phyloP scores from a whole-genome alignment of 1,140 invertebrate species.

The Pectinophora gossypiella region DNA sequence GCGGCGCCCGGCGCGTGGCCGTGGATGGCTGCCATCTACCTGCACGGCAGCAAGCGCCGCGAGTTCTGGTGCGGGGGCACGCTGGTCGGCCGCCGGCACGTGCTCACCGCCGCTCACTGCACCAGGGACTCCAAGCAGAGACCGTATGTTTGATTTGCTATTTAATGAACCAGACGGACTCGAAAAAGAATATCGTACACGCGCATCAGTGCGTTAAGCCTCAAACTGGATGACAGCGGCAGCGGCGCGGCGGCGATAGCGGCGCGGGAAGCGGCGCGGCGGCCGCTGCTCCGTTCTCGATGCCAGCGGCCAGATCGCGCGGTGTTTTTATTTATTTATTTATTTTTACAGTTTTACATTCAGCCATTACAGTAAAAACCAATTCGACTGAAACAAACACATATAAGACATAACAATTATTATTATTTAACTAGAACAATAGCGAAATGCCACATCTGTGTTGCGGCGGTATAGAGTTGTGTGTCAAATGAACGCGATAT shows the following conservation, averaged over 20 bases:
- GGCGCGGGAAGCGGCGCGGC: too few relatives aligned
- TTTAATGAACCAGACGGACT: neutral
- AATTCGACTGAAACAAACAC: too few relatives aligned
- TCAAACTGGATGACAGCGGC: too few relatives aligned
- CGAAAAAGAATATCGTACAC: neutral
- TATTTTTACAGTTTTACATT: too few relatives aligned
- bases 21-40: constrained; percentile 95
- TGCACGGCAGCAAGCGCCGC: constrained; percentile 88
- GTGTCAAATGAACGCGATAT: too few relatives aligned
- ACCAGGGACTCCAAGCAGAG: constrained; percentile 89
- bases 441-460: too few relatives aligned
- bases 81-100: constrained; percentile 85
- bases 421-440: too few relatives aligned
- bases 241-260: too few relatives aligned
- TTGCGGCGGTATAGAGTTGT: too few relatives aligned
- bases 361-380: too few relatives aligned
- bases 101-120: constrained; percentile 95
- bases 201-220: neutral
- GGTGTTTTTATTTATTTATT: neutral
- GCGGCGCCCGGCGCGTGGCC: constrained; percentile 90
- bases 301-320: neutral
- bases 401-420: too few relatives aligned
- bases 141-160: constrained; percentile 80
- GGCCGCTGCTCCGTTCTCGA: too few relatives aligned
- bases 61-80: constrained; percentile 97